A percentile compares a stretch with the other conserved stretches of the same genome.
These are phyloP conservation scores for Pomatorhinus ruficollis DNA, from an alignment of 2,113 vertebrate species.

Conservation along the genomic window DNA sequence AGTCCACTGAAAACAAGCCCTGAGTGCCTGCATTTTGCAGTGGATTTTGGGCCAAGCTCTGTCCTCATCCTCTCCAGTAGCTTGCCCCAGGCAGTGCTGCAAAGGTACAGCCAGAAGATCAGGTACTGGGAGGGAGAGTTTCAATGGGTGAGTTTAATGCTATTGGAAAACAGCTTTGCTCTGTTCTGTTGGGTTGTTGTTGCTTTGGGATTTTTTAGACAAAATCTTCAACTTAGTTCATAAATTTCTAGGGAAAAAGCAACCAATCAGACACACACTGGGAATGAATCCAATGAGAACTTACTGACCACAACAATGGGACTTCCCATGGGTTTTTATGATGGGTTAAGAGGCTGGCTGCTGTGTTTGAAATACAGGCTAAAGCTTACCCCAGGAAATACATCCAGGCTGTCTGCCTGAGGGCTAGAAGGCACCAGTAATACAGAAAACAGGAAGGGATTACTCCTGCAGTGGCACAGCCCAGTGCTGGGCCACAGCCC, in stretches of 20 bases:
- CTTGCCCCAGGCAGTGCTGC: neutral
- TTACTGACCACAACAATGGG: neutral
- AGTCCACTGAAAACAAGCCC: constrained; percentile 12
- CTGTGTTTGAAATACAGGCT: neutral
- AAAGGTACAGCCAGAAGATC: neutral
- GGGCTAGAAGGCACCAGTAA: neutral
- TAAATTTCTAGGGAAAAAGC: neutral
- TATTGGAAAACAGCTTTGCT: constrained; percentile 16
- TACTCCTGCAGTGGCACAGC: neutral
- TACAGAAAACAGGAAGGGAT: neutral
- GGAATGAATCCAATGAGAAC: constrained; percentile 1
- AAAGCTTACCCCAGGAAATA: neutral
- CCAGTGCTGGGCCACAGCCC: neutral
- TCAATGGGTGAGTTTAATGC: neutral
- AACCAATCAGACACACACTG: neutral
- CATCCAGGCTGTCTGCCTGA: neutral
- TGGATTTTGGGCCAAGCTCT: neutral
- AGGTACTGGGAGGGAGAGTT: neutral
- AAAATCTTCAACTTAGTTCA: neutral
- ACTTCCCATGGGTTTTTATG: neutral
- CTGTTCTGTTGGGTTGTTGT: neutral
- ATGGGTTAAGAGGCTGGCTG: neutral
- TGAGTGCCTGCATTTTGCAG: neutral
- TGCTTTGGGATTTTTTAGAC: neutral
- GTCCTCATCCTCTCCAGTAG: neutral